Evolutionary conservation across 2,888 invertebrate species (phyloP).

Genomic region (Eumerus sabulonum): DNA sequence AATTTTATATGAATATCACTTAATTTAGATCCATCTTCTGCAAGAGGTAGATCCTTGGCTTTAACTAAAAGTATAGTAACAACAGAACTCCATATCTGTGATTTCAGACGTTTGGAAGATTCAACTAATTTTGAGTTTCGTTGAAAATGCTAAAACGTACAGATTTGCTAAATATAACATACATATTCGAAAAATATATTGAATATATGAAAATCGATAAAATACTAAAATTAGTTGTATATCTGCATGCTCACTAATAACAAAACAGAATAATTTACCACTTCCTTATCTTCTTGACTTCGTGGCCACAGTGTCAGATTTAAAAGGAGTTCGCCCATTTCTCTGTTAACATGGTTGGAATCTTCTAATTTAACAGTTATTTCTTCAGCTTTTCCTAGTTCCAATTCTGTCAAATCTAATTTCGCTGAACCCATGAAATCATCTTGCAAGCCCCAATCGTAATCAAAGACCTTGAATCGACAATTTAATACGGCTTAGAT

Average conservation of each 20-base stretch:
- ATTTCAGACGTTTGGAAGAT: slow-evolving; percentile 90
- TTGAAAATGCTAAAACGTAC: slow-evolving; percentile 85
- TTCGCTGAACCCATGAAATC: slow-evolving; percentile 98
- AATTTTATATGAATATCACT: slow-evolving; percentile 98
- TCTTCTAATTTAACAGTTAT: slow-evolving; percentile 89
- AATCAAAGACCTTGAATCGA: slow-evolving; percentile 91
- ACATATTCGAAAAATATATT: too few species aligned
- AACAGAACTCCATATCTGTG: slow-evolving; percentile 98
- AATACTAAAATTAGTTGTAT: not conserved
- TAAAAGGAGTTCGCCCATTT: slow-evolving; percentile 91
- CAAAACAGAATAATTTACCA: slow-evolving; percentile 81
- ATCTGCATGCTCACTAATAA: not conserved
- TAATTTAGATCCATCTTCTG: slow-evolving; percentile 89
- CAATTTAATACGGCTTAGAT: too few species aligned
- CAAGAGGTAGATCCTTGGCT: slow-evolving; percentile 93
- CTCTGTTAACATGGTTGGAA: slow-evolving; percentile 80
- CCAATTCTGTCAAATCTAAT: slow-evolving; percentile 90
- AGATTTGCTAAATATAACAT: too few species aligned
- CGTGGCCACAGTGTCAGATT: slow-evolving; percentile 93
- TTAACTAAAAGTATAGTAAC: slow-evolving; percentile 98
- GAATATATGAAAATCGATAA: too few species aligned
- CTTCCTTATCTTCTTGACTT: slow-evolving; percentile 96
- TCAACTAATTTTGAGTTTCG: slow-evolving; percentile 88
- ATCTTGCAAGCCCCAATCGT: slow-evolving; percentile 97
- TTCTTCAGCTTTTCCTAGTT: slow-evolving; percentile 88